Conservation (phyloP, 2,113 vertebrate species). For the Tapirus terrestris region DNA sequence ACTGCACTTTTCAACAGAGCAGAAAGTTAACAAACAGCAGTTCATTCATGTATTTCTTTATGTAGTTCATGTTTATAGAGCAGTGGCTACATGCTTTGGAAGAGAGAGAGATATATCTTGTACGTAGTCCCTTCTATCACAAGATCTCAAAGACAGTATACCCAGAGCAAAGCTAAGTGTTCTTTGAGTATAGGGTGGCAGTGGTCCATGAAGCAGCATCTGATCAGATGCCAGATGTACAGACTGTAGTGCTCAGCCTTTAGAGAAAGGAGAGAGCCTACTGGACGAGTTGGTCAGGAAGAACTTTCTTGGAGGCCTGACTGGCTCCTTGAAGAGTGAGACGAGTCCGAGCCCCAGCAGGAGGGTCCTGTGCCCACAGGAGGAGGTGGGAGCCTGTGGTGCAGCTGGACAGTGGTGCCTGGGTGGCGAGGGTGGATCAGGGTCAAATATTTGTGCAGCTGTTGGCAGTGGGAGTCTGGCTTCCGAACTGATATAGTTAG, state of each 20-base stretch:
- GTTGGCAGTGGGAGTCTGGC: background rate
- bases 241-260: background rate
- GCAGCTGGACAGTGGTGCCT: background rate
- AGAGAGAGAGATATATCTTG: background rate
- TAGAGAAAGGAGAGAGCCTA: background rate
- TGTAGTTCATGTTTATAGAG: background rate
- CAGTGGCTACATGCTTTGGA: background rate
- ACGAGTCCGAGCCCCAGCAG: background rate
- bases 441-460: background rate
- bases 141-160: background rate
- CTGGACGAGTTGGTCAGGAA: background rate
- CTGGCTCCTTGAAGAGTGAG: background rate
- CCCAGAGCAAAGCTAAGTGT: background rate
- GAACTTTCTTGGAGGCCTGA: background rate
- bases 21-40: background rate
- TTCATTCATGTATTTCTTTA: background rate
- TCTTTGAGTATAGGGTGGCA: background rate
- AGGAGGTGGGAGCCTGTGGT: background rate
- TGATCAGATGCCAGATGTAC: background rate
- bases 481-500: background rate
- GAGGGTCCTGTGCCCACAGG: background rate
- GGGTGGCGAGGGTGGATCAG: background rate
- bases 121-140: background rate
- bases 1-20: background rate
- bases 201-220: background rate